Evolutionary conservation across 53 echinoderm and acorn worm genomes (phyloP), one percentile per base, ranked within the genome.

Genomic region (Temnopleurus reevesii): DNA sequence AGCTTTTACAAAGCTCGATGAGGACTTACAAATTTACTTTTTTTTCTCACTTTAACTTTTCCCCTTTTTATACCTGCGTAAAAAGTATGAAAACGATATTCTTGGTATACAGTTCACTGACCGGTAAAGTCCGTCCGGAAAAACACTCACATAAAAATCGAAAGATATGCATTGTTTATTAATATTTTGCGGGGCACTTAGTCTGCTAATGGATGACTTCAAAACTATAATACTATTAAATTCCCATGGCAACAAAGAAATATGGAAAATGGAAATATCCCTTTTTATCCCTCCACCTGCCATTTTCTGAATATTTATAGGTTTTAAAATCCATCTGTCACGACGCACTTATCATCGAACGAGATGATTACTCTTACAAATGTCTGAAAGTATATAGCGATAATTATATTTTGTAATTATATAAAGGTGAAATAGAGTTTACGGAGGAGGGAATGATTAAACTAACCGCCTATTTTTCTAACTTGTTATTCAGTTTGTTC

Each of bases 241-340:
- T 71, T 41, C 41, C 71, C 71, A 38, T 71, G 71, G 21, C 43
- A 38, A 41, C 71, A 71, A 71, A 71, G 71, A 41, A 71, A 8
- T 71, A 71, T 71, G 41, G 19, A 71, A 71, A 30, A 71, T 38
- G 71, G 38, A 71, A 71, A 71, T 71, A 36, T 60, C 35, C 43
- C 27, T 38, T 71, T 41, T 71, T 13, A 71, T 71, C 71, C 63
- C 19, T 17, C 71, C 71, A 71, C 71, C 71, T 71, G 71, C 71
- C 15, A n/a, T 2, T 21, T 41, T 21, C n/a, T 71, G 21, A 71
- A 71, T 71, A 71, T 71, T 71, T 41, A 71, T 71, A 71, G 71
- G 18, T 71, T 71, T 71, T 71, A 43, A 2, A 80, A 80, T 80
- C 80, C 80, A 47, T 29, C 80, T 80, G 80, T 51, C 47, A 47